A percentile compares a stretch with the other conserved stretches of the same genome.
These are phyloP conservation scores for Hippopotamus amphibius DNA, from an alignment of 2,113 vertebrate species.

Conservation along the genomic window DNA sequence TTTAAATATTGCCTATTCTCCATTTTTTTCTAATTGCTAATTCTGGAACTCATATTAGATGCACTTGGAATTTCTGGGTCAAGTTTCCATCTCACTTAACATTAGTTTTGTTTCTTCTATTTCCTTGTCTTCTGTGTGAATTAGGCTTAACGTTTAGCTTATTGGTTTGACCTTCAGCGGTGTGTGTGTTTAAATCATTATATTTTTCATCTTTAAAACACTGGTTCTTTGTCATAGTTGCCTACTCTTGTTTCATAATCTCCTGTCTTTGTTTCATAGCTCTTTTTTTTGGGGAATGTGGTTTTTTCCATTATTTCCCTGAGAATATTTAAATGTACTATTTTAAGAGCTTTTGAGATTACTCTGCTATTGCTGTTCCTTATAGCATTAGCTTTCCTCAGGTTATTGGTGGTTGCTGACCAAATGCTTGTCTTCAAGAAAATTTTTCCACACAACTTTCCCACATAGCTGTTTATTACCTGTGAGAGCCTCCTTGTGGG, in stretches of 20 bases:
- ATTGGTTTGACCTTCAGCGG: background rate
- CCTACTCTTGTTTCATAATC: constrained; percentile 56
- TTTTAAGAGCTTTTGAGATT: constrained; percentile 26
- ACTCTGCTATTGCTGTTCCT: background rate
- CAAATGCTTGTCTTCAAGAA: constrained; percentile 40
- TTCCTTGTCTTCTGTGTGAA: background rate
- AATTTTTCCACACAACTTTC: background rate
- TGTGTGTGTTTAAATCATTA: background rate
- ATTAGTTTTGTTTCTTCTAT: background rate
- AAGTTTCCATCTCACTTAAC: background rate
- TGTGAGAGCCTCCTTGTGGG: background rate
- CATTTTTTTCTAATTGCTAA: background rate
- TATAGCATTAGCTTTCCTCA: background rate
- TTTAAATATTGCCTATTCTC: background rate
- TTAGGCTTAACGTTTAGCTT: background rate
- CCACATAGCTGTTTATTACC: background rate
- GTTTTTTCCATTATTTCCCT: background rate
- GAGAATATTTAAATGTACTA: constrained; percentile 34
- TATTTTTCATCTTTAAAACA: background rate
- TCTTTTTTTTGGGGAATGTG: background rate
- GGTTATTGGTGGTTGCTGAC: background rate
- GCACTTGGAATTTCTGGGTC: constrained; percentile 19
- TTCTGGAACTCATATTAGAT: background rate
- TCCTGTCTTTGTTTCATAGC: constrained; percentile 30
- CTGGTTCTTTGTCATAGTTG: background rate